Evolutionary conservation across 2,888 invertebrate genomes (phyloP), one percentile per base, ranked within the genome.

Genomic region (Prosapia bicincta): DNA sequence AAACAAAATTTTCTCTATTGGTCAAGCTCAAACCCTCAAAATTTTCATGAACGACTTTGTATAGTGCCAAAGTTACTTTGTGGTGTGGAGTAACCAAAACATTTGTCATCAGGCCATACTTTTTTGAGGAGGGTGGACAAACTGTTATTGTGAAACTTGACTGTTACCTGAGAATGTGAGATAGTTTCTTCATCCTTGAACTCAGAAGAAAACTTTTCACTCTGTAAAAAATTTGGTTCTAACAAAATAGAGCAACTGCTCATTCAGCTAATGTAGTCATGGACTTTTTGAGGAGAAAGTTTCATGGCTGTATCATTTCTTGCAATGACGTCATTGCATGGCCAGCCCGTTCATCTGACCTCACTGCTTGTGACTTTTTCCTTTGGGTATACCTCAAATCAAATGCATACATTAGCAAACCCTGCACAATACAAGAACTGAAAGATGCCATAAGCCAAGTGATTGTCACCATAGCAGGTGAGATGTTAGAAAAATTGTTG

Each of bases 21-120:
- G 54, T 54, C 20, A 20, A 20, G 3, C 7, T 5, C 54, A 20
- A 54, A 54, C 20, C 38, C 38, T 20, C 20, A 54, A 54, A 20
- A n/a, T 3, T 9, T 54, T n/a, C 25, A 38, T 25, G 30, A 75
- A 74, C 69, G 38, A 68, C 66, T 65, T 54, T 75, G 1, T 69
- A 72, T 66, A 69, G 69, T 69, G 24, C 69, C 66, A 76, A 78
- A 66, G 77, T 79, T 13, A 76, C 74, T 9, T 71, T 77, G 13
- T 72, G 78, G 78, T 78, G 77, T 74, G 75, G 71, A 6, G 38
- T 79, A 54, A 65, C 66, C 0, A 69, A 26, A 26, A 69, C 26
- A 13, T 76, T 73, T 26, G 43, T 79, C 26, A 71, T 79, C 75
- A 74, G 78, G 24, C 74, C 72, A 67, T 78, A 74, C 68, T 73